phyloP scores from a whole-genome alignment of 2,888 invertebrate species.

The Aphrophora alni region DNA sequence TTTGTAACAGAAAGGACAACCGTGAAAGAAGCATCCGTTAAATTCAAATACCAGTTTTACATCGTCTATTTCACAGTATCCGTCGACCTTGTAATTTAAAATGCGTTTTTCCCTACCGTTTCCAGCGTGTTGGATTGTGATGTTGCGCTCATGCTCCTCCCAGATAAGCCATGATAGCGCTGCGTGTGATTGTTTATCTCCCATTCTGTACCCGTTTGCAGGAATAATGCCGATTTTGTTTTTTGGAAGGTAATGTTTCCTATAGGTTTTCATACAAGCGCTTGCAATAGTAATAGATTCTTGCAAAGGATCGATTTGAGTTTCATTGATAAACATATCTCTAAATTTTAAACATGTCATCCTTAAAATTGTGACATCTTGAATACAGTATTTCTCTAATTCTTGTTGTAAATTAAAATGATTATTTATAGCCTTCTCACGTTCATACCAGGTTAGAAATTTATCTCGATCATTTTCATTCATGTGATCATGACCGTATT shows the following conservation, averaged over 20 bases:
- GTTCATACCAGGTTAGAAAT: slow-evolving; percentile 49
- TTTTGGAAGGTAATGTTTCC: slow-evolving; percentile 48
- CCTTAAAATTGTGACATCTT: slow-evolving; percentile 50
- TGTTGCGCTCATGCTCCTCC: slow-evolving; percentile 6
- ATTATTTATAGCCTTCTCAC: slow-evolving; percentile 7
- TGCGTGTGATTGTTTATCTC: neutral
- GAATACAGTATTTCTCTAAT: slow-evolving; percentile 47
- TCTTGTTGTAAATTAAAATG: slow-evolving; percentile 51
- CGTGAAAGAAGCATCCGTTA: slow-evolving; percentile 41
- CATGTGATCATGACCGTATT: slow-evolving; percentile 34
- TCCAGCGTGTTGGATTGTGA: slow-evolving; percentile 11
- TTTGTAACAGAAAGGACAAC: slow-evolving; percentile 33
- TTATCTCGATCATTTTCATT: neutral
- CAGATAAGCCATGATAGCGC: slow-evolving; percentile 13
- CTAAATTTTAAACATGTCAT: slow-evolving; percentile 51
- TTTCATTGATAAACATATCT: slow-evolving; percentile 44
- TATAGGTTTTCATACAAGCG: slow-evolving; percentile 47
- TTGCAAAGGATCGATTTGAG: slow-evolving; percentile 50
- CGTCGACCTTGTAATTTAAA: slow-evolving; percentile 48
- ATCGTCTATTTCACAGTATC: slow-evolving; percentile 39
- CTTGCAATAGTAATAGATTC: slow-evolving; percentile 49
- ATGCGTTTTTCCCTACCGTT: slow-evolving; percentile 5
- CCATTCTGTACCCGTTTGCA: neutral
- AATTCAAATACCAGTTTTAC: slow-evolving; percentile 39
- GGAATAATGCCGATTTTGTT: neutral